Evolutionary conservation across 2,113 vertebrate species (phyloP), one percentile per base, ranked within the genome.

Genomic region (Trogon surrucura): DNA sequence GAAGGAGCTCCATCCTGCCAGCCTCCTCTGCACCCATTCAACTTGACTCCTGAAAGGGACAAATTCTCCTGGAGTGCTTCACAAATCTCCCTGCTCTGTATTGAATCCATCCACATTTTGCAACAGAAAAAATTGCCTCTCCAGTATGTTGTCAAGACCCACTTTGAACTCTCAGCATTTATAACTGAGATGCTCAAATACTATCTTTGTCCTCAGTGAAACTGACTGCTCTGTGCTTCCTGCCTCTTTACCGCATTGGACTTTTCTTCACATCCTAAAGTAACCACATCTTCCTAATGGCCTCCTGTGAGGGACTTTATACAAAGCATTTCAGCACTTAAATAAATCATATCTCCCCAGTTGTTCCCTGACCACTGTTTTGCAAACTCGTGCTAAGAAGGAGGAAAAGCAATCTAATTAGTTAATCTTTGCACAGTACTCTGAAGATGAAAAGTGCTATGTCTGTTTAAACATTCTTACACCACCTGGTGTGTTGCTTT

Each of bases 341-440:
- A 92, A 96, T 96, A 97, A 97, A 96, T 96, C 95, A 94, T 78
- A 94, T 66, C 41, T 41, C 22, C 66, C 41, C 84, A 78, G 81
- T 87, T 82, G 64, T 64, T 96, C 80, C 86, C 88, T 32, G 45
- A 66, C 79, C 69, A 26, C 77, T 92, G 25, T 73, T 89, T 91
- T 85, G 45, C 56, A 51, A 95, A 73, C 45, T 87, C 48, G 91
- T 85, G 85, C 56, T 71, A 67, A 69, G 81, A 66, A 93, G 93
- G 74, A 94, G 58, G 45, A 89, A 91, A 96, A 82, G 2, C 74
- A 92, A 93, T 67, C 62, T 88, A 94, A 97, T 96, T 92, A 95
- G 81, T 89, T 95, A 85, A 88, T 96, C 87, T 92, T 92, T 91
- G 73, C 79, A 36, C 51, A 74, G 75, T 27, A 74, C 70, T 95